Evolutionary conservation across 2,797 vertebrate species (phyloP).

Genomic region (Spinibarbus caldwelli): DNA sequence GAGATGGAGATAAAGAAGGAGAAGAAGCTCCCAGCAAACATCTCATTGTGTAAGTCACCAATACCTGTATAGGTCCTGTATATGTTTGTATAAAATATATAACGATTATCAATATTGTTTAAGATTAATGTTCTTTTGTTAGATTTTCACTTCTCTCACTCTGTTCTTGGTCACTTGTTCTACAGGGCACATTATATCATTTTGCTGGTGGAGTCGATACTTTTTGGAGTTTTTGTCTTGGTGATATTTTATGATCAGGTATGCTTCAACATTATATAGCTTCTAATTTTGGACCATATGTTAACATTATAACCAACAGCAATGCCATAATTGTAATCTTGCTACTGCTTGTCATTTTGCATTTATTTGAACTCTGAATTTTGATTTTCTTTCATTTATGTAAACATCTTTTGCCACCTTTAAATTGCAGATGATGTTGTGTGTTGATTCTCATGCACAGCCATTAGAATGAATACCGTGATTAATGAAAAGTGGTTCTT

Average conservation of each 20-base stretch:
- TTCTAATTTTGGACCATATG: background rate
- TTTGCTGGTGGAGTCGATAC: conserved; percentile 83
- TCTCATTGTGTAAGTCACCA: conserved; percentile 78
- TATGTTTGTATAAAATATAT: background rate
- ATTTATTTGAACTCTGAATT: background rate
- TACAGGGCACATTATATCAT: conserved; percentile 85
- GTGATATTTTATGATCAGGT: conserved; percentile 91
- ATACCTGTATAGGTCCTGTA: background rate
- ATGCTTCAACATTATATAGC: background rate
- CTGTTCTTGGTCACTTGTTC: conserved; percentile 8
- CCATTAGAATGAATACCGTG: background rate
- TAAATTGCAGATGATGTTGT: background rate
- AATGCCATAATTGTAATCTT: background rate
- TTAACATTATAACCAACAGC: background rate
- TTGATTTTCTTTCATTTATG: too few relatives aligned
- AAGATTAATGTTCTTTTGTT: conserved; percentile 1
- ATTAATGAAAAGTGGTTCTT: background rate
- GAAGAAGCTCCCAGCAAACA: conserved; percentile 72
- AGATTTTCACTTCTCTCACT: background rate
- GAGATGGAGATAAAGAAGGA: conserved; percentile 67
- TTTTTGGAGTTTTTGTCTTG: conserved; percentile 85
- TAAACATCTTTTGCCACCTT: background rate
- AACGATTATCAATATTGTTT: background rate
- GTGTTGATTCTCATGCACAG: background rate
- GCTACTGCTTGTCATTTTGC: background rate